A percentile compares a stretch with the other conserved stretches of the same genome.
These are phyloP conservation scores for Steinernema hermaphroditum DNA, from an alignment of 2,888 invertebrate species.

Conservation along the genomic window DNA sequence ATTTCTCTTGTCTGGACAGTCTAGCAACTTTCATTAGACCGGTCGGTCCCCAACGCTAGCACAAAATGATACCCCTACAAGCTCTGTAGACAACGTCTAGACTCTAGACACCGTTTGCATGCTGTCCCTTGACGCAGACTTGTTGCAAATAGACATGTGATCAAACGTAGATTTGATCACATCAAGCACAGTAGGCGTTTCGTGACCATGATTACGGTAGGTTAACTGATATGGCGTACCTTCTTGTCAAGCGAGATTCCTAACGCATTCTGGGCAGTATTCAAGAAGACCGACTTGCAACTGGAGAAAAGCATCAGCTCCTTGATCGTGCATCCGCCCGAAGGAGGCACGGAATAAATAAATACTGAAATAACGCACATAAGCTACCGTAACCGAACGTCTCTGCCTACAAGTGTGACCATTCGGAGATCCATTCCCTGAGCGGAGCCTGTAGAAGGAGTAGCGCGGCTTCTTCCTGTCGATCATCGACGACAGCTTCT, in stretches of 20 bases:
- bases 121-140: no score
- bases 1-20: no score
- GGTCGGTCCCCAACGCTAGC: no score
- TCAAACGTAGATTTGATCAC: no score
- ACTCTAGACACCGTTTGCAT: no score
- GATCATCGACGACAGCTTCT: constrained; percentile 78
- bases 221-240: constrained; percentile 72
- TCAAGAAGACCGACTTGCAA: constrained; percentile 88
- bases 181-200: no score
- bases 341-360: constrained; percentile 98
- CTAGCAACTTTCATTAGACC: no score
- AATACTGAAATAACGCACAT: constrained; percentile 77
- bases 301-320: constrained; percentile 98
- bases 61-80: no score
- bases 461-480: constrained; percentile 86
- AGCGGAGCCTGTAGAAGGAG: constrained; percentile 76
- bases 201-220: no score
- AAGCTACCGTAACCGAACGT: no score
- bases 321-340: constrained; percentile 87
- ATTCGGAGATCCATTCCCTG: constrained; percentile 34
- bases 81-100: no score
- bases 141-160: no score
- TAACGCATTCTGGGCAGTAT: constrained; percentile 77
- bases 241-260: constrained; percentile 83
- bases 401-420: constrained; percentile 2